Evolutionary conservation across 64 coral and sea anemone species (phyloP).

Genomic region (Stichodactyla helianthus): DNA sequence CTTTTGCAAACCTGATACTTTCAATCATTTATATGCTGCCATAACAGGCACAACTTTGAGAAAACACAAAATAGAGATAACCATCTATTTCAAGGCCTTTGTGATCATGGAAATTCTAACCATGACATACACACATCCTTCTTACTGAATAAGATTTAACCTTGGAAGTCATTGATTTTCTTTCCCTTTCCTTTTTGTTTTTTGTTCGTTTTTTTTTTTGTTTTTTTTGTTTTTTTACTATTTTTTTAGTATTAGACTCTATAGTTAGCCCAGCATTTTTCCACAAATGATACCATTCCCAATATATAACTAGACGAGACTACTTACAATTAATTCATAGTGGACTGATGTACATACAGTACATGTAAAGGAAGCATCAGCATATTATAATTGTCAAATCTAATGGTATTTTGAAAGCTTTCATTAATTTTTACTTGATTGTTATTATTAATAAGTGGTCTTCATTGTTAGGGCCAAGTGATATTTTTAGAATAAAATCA

Average conservation of each 20-base stretch:
- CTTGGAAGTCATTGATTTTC: no score
- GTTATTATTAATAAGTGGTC: neutral
- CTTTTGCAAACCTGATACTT: no score
- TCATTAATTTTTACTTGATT: conserved; percentile 16
- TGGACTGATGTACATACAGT: neutral
- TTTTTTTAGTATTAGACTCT: neutral
- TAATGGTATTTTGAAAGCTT: neutral
- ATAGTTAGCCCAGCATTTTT: neutral
- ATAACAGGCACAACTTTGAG: no score
- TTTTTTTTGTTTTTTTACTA: neutral
- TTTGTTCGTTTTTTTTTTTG: neutral
- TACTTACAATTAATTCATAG: neutral
- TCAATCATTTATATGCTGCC: no score
- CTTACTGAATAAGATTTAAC: no score
- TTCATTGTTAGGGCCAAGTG: neutral
- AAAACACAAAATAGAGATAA: no score
- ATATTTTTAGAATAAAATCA: conserved; percentile 15
- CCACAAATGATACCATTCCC: neutral
- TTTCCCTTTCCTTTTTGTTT: no score
- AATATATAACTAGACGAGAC: neutral
- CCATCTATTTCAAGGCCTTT: no score
- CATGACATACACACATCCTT: no score
- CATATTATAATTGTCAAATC: neutral
- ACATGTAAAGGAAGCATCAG: neutral
- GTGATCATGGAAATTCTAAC: no score